Evolutionary conservation across 2,888 invertebrate genomes (phyloP).

Genomic region (Aporophyla lueneburgensis): DNA sequence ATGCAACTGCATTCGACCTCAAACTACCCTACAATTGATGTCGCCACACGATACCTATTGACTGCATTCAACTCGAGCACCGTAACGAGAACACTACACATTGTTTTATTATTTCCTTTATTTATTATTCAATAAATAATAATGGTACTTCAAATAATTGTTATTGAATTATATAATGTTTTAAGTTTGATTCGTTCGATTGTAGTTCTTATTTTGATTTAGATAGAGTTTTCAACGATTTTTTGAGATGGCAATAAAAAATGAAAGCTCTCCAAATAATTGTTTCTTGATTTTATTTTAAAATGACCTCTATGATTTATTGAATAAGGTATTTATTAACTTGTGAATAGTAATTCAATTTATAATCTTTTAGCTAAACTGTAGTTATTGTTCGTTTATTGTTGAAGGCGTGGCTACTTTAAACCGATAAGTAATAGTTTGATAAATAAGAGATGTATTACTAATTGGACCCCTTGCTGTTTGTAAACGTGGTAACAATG

Average conservation of each 20-base stretch:
- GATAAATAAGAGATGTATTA: conserved; percentile 57
- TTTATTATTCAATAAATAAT: conserved; percentile 63
- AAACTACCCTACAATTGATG: conserved; percentile 51
- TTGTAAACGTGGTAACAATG: neutral
- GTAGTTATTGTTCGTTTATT: conserved; percentile 56
- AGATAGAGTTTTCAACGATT: conserved; percentile 5
- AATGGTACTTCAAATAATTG: conserved; percentile 60
- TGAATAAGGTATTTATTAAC: conserved; percentile 12
- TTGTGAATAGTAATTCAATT: conserved; percentile 12
- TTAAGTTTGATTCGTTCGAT: conserved; percentile 4
- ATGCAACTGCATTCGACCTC: conserved; percentile 56
- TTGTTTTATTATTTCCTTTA: conserved; percentile 65
- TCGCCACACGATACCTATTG: conserved; percentile 73
- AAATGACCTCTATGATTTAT: conserved; percentile 16
- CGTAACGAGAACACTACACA: conserved; percentile 60
- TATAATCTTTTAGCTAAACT: conserved; percentile 44
- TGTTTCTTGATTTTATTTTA: neutral
- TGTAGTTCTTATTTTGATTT: conserved; percentile 17
- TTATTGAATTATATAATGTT: conserved; percentile 54
- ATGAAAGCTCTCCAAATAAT: conserved; percentile 15
- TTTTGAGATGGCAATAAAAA: conserved; percentile 19
- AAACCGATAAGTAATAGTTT: conserved; percentile 62
- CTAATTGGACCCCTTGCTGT: conserved; percentile 52
- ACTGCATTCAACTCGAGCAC: conserved; percentile 61
- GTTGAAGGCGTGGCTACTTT: conserved; percentile 67